Evolutionary conservation across 1,140 invertebrate genomes (phyloP).

Genomic region (Euglossa dilemma): DNA sequence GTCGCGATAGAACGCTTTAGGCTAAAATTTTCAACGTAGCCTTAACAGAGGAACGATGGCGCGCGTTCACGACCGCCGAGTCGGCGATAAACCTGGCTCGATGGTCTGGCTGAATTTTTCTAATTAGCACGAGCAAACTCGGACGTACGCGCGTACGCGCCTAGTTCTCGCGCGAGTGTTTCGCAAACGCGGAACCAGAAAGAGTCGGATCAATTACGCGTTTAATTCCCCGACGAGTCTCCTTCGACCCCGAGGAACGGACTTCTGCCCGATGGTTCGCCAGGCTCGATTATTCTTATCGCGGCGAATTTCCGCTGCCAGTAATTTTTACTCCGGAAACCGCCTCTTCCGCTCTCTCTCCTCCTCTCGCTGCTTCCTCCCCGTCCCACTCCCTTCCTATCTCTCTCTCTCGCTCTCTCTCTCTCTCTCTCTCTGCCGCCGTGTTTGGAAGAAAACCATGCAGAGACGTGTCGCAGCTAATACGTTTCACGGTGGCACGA

Average conservation of each 20-base stretch:
- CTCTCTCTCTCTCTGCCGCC: neutral
- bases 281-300: slow-evolving; percentile 63
- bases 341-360: slow-evolving; percentile 58
- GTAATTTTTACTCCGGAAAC: slow-evolving; percentile 59
- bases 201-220: slow-evolving; percentile 19
- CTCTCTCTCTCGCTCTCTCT: neutral
- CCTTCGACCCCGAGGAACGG: neutral
- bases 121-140: neutral
- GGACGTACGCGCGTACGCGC: neutral
- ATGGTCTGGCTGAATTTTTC: slow-evolving; percentile 1
- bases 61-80: neutral
- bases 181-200: neutral
- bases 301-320: slow-evolving; percentile 60
- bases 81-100: too few species aligned
- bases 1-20: neutral
- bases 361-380: slow-evolving; percentile 45
- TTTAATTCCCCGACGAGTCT: slow-evolving; percentile 35
- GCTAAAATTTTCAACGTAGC: neutral
- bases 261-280: slow-evolving; percentile 11
- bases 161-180: neutral
- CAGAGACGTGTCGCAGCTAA: slow-evolving; percentile 19
- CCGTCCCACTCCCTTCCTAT: slow-evolving; percentile 12
- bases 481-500: slow-evolving; percentile 42
- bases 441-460: slow-evolving; percentile 19
- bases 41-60: neutral